A percentile compares a stretch with the other conserved stretches of the same genome.
phyloP scores from a whole-genome alignment of 2,797 vertebrate species.

The Octomys mimax region DNA sequence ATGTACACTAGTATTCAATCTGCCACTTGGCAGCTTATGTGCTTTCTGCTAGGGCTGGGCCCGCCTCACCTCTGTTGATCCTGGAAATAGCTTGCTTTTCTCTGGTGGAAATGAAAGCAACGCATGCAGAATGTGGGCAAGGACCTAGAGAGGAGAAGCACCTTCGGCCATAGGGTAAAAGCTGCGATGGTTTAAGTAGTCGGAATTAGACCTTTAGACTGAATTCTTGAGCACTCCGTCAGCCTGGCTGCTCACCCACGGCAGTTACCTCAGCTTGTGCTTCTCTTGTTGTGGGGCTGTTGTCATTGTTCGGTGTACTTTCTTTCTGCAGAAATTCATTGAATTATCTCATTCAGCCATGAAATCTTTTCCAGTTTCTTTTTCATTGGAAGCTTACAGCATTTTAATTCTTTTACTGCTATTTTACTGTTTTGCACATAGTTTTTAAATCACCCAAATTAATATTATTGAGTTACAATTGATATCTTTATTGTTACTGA shows the following conservation, averaged over 20 bases:
- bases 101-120: neutral
- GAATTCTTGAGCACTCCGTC: neutral
- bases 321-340: neutral
- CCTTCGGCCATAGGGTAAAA: neutral
- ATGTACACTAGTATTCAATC: neutral
- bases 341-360: slow-evolving; percentile 7
- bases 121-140: neutral
- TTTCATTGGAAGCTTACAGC: neutral
- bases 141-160: neutral
- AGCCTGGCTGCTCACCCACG: neutral
- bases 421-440: slow-evolving; percentile 11
- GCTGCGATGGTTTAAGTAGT: neutral
- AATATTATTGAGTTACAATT: neutral
- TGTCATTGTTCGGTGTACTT: neutral
- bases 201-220: neutral
- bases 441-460: slow-evolving; percentile 17
- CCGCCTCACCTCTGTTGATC: neutral
- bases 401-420: slow-evolving; percentile 23
- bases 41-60: neutral
- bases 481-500: neutral
- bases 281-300: neutral
- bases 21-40: neutral
- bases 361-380: slow-evolving; percentile 22
- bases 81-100: neutral
- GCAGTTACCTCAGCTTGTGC: neutral